Conservation (phyloP, 2,888 invertebrate species). For the Therioaphis trifolii region DNA sequence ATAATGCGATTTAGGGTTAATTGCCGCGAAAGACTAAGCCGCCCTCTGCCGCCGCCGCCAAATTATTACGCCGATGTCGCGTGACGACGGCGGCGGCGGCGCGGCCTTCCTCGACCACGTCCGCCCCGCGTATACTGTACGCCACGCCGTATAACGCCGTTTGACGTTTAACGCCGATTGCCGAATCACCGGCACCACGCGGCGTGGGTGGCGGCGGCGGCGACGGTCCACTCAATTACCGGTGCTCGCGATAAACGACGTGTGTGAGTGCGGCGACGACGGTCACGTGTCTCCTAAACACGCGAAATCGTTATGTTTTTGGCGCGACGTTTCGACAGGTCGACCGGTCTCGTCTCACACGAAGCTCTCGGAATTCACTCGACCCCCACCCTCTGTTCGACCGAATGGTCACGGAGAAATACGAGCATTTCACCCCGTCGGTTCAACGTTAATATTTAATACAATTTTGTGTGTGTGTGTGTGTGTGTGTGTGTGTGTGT, state of each 20-base stretch:
- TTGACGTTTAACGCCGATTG: slow-evolving; percentile 40
- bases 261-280: no score
- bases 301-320: no score
- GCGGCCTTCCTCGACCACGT: background rate
- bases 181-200: background rate
- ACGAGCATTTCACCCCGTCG: no score
- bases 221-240: background rate
- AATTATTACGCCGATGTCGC: slow-evolving; percentile 56
- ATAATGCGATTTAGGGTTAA: slow-evolving; percentile 57
- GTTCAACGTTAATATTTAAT: no score
- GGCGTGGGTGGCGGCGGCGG: background rate
- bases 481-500: no score
- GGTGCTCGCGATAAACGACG: background rate
- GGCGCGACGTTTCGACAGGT: no score
- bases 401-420: no score
- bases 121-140: background rate
- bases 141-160: background rate
- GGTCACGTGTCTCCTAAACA: no score
- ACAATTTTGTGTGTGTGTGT: no score
- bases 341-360: no score
- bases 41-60: slow-evolving; percentile 9
- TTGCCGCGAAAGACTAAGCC: slow-evolving; percentile 57
- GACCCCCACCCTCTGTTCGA: no score
- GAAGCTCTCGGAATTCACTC: no score
- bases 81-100: slow-evolving; percentile 13